A percentile compares a stretch with the other conserved stretches of the same genome.
Conservation (phyloP, 1,140 invertebrate species). For the Calephelis virginiensis region DNA sequence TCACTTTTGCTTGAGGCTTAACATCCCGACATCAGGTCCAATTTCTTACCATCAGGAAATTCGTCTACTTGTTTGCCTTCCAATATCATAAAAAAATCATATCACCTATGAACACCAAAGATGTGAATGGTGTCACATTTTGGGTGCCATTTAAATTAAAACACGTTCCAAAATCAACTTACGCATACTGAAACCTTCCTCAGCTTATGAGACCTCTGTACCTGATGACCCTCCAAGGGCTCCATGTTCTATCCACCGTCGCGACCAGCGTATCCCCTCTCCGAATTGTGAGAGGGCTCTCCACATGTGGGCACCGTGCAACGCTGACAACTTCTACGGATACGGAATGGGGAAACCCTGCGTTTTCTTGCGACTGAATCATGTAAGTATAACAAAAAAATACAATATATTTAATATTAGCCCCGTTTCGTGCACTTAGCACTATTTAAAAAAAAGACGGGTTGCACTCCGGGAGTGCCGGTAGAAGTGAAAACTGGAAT, state of each 20-base stretch:
- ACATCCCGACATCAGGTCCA: too few relatives aligned
- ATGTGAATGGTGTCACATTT: too few relatives aligned
- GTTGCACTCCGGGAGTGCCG: too few relatives aligned
- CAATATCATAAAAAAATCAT: too few relatives aligned
- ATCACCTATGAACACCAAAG: too few relatives aligned
- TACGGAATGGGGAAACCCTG: slow-evolving; percentile 88
- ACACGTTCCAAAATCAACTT: background rate
- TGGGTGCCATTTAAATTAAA: background rate
- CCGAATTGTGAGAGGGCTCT: slow-evolving; percentile 66
- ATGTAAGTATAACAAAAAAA: slow-evolving; percentile 72
- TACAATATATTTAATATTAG: too few relatives aligned
- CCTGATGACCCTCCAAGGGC: slow-evolving; percentile 61
- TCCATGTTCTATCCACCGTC: slow-evolving; percentile 52
- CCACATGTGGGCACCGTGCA: slow-evolving; percentile 83
- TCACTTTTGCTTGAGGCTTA: too few relatives aligned
- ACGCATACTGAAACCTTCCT: background rate
- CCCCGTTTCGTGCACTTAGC: too few relatives aligned
- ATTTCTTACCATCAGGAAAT: too few relatives aligned
- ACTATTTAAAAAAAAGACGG: too few relatives aligned
- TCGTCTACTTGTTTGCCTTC: too few relatives aligned
- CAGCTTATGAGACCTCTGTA: slow-evolving; percentile 60
- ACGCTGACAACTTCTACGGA: slow-evolving; percentile 85
- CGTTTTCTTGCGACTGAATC: slow-evolving; percentile 89
- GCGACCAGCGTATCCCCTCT: slow-evolving; percentile 47
- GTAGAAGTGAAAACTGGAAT: too few relatives aligned